Evolutionary conservation across 1,140 invertebrate species (phyloP).

Genomic region (Parapsyche elsis): DNA sequence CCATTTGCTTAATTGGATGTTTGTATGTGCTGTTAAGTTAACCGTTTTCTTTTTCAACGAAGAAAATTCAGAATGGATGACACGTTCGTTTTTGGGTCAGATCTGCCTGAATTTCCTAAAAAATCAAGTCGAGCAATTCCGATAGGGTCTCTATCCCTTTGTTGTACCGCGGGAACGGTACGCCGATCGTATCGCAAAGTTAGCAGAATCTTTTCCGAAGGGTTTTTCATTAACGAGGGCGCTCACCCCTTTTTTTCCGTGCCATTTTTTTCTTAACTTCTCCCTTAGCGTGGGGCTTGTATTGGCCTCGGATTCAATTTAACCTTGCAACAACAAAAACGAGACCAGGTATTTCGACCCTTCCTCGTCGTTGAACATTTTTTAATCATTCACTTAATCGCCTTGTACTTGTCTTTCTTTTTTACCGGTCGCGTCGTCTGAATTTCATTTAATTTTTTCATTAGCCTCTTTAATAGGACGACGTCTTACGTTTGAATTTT

Average conservation of each 20-base stretch:
- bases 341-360: constrained; percentile 12
- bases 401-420: constrained; percentile 26
- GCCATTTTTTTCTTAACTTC: not conserved
- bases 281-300: not conserved
- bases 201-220: constrained; percentile 31
- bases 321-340: constrained; percentile 37
- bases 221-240: constrained; percentile 42
- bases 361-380: constrained; percentile 14
- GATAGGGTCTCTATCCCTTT: not conserved
- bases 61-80: too few species aligned
- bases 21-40: too few species aligned
- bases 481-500: not conserved
- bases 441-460: constrained; percentile 12
- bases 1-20: too few species aligned
- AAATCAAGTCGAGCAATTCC: not conserved
- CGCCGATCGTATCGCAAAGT: constrained; percentile 44
- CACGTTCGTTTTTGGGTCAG: too few species aligned
- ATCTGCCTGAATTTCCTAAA: too few species aligned
- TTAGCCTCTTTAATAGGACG: not conserved
- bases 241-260: not conserved
- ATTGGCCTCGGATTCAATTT: constrained; percentile 32
- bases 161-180: constrained; percentile 21
- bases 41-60: too few species aligned
- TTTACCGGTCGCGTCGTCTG: not conserved
- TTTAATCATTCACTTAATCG: constrained; percentile 40